Percentiles rank a stretch among this genome's conserved stretches.
These are phyloP conservation scores for Columbina picui DNA, from an alignment of 2,113 vertebrate genomes.

Conservation along the genomic window DNA sequence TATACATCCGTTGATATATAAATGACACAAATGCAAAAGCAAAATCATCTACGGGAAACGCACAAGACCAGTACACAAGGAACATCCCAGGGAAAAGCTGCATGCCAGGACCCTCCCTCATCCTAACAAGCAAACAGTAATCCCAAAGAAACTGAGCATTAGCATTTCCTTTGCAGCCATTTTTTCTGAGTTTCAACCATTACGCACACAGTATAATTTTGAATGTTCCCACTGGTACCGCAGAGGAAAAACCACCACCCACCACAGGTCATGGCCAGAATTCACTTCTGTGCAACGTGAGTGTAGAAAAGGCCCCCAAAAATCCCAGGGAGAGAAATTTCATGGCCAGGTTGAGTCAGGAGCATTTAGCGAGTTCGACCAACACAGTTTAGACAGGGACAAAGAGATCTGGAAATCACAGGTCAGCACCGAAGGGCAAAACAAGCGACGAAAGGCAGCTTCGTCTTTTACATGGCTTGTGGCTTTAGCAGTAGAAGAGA, in stretches of 20 bases:
- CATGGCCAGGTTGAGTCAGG: background rate
- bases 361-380: background rate
- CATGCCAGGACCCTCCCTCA: background rate
- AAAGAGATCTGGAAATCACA: background rate
- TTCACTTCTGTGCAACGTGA: background rate
- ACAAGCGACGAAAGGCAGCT: background rate
- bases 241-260: background rate
- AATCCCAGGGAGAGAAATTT: background rate
- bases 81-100: background rate
- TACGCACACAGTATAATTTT: background rate
- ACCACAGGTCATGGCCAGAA: background rate
- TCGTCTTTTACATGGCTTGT: background rate
- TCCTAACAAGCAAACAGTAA: background rate
- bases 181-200: background rate
- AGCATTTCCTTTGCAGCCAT: background rate
- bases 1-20: background rate
- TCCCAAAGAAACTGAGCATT: background rate
- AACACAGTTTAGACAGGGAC: background rate
- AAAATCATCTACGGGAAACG: background rate
- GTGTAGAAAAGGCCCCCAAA: background rate
- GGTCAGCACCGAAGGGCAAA: background rate
- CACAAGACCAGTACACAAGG: background rate
- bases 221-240: background rate
- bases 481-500: background rate
- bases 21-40: constrained; percentile 44